These are phyloP conservation scores for Pseudotriccus pelzelni DNA, from an alignment of 2,797 vertebrate genomes.

Conservation along the genomic window DNA sequence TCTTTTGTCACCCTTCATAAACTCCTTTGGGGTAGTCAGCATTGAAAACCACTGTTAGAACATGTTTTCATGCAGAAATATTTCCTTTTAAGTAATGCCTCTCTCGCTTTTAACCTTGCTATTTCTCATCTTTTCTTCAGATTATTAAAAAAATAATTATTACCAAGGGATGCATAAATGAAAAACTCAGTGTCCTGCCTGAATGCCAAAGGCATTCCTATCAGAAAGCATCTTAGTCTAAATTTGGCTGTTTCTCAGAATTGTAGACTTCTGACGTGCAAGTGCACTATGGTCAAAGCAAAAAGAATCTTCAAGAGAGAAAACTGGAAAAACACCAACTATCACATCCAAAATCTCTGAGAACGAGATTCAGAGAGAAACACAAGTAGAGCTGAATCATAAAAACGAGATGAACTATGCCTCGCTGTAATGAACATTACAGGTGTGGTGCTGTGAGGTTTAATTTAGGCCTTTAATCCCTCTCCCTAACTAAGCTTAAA, in stretches of 20 bases:
- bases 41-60: background rate
- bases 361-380: background rate
- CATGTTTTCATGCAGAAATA: background rate
- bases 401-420: background rate
- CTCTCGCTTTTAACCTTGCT: background rate
- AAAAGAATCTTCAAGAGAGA: background rate
- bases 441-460: background rate
- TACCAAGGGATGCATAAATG: slow-evolving; percentile 48
- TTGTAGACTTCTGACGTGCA: background rate
- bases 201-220: background rate
- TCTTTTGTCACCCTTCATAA: background rate
- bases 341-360: background rate
- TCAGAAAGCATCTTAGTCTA: background rate
- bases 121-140: background rate
- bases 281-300: background rate
- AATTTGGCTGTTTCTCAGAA: background rate
- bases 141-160: slow-evolving; percentile 2
- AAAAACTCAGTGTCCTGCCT: background rate
- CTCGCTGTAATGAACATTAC: background rate
- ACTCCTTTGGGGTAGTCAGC: background rate
- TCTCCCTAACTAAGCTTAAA: slow-evolving; percentile 53
- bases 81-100: background rate
- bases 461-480: slow-evolving; percentile 43
- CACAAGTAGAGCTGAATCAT: background rate
- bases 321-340: background rate